Base-by-base conservation (phyloP, 2,888 invertebrate species). In the Apoderus coryli region DNA sequence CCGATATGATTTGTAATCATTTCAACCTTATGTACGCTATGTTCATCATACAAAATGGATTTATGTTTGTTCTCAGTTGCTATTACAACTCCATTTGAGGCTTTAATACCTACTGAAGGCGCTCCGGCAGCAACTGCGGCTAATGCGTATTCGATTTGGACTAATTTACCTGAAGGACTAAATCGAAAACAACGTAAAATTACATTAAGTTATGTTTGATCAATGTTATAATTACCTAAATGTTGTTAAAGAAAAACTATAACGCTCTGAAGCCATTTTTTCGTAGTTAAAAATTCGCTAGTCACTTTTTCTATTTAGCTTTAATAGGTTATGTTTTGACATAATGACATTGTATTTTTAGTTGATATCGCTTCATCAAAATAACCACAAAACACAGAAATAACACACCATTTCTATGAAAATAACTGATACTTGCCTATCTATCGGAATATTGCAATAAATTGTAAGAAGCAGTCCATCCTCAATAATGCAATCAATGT, bases 51-150 rank as follows among this genome's bases (percentile, higher is more conserved):
- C 13, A 99, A 61, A 40, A 90, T 76, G 3, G 95, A 95, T 56
- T 93, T 93, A 63, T 92, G 89, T 56, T 96, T 96, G 58, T 99
- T 98, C 58, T 98, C 98, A 3, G 96, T 95, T 1, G 98, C 98
- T 45, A 98, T 72, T 10, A 98, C 98, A 5, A 98, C 89, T 13
- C 98, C 98, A 71, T 99, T 95, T 16, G 82, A 80, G 5, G 96
- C 96, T 76, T 93, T 92, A 34, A 99, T 95, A 22, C 96, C 98
- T 42, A 99, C 96, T 34, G 96, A 93, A 3, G 96, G 93, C 3
- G 96, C 95, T 36, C 98, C 98, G 39, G 93, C 90, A 35, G 92
- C 88, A 14, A 98, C 98, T 15, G 98, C 98, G 32, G 95, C 93
- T 58, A 98, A 67, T 3, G 98, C 98, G 81, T 98, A 98, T 67